Conservation (phyloP, 2,113 vertebrate genomes). For the Todiramphus chloris region DNA sequence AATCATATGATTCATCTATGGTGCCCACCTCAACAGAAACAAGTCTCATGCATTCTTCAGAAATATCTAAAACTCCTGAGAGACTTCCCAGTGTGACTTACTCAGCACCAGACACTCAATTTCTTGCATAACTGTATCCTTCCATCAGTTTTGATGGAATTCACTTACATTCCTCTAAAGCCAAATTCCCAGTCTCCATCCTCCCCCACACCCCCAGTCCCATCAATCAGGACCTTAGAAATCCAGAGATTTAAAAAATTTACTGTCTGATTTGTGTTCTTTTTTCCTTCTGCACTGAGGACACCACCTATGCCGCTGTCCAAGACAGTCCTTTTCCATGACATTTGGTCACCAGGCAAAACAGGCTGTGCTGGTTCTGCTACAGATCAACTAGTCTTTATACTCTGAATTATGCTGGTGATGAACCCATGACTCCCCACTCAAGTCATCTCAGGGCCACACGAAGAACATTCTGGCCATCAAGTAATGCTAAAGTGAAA, state of each 20-base stretch:
- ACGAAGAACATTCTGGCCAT: background rate
- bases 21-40: background rate
- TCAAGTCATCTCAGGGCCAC: background rate
- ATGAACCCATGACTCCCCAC: background rate
- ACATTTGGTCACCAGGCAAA: background rate
- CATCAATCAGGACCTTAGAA: background rate
- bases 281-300: background rate
- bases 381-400: background rate
- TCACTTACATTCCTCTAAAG: background rate
- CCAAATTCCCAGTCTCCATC: background rate
- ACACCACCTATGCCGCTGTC: background rate
- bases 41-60: background rate
- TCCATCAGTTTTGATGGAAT: background rate
- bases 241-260: background rate
- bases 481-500: background rate
- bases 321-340: background rate
- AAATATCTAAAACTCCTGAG: background rate
- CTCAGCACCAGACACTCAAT: background rate
- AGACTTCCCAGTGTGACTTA: background rate
- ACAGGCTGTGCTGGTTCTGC: slow-evolving; percentile 6
- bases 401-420: background rate
- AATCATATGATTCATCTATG: background rate
- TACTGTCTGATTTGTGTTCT: background rate
- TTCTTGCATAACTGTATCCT: background rate
- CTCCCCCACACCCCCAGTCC: rapidly evolving